Base-by-base conservation (phyloP, 2,888 invertebrate genomes). In the Drepanosiphum platanoidis region DNA sequence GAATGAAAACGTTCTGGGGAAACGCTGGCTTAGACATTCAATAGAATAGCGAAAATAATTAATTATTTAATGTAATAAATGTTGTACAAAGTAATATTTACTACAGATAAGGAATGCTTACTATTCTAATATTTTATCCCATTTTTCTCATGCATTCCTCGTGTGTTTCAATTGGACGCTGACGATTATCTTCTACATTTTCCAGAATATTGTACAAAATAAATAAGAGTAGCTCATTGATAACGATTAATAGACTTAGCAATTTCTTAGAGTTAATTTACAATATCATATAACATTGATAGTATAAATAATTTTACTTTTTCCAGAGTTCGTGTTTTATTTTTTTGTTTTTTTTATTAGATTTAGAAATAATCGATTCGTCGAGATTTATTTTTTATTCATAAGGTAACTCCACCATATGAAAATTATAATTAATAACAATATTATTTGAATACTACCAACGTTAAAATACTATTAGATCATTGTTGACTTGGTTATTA, bases 71-170 rank as follows among this genome's bases (percentile, higher is more conserved):
- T 82, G 81, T 82, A n/a, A n/a, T n/a, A 82, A 39, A 82, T 82
- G n/a, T 72, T 82, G 61, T 82, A 82, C 32, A 61, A 72, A 80
- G 72, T 58, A 39, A 71, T 34, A 46, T 68, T 68, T 70, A 70
- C 11, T 36, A 71, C 58, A 39, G 15, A 22, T 58, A 71, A 42
- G 58, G 42, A 70, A 82, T 72, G 61, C 22, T 61, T 79, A 46
- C 66, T 52, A 64, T 52, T 93, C 94, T 99, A 88, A 99, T 94
- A 88, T 98, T 97, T 90, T 99, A 99, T 74, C 99, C 99, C 91
- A 96, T 92, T 88, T 95, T 94, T 88, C 97, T 93, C 98, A 99
- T 98, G 90, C 99, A 99, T 87, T 94, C 93, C 90, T 97, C 97
- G 90, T 99, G 99, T 18, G 97, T 97, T 91, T 98, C 98, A 87